Conservation (phyloP, 2,888 invertebrate species). For the Steinernema carpocapsae region DNA sequence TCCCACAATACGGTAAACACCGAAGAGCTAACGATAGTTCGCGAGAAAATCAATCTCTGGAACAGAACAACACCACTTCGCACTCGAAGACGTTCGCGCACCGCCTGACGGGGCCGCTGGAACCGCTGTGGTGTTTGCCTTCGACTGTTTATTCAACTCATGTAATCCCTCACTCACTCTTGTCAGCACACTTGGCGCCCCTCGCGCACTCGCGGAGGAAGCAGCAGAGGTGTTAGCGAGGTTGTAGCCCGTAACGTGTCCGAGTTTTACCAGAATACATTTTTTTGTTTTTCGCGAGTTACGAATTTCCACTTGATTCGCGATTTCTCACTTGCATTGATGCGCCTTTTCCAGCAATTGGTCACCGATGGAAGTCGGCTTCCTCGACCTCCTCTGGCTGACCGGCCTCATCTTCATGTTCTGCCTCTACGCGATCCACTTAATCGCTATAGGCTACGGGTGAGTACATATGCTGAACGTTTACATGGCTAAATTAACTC, state of each 20-base stretch:
- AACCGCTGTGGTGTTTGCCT: slow-evolving; percentile 10
- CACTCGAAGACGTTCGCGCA: no score
- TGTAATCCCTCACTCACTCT: slow-evolving; percentile 30
- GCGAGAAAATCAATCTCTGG: no score
- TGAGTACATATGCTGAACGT: slow-evolving; percentile 71
- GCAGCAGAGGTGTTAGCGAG: not conserved
- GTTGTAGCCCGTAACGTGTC: no score
- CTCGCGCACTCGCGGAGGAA: not conserved
- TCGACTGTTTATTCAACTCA: slow-evolving; percentile 33
- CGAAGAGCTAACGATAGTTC: no score
- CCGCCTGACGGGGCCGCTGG: no score
- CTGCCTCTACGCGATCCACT: slow-evolving; percentile 84
- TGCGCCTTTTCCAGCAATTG: no score
- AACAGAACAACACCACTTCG: no score
- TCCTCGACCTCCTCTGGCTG: slow-evolving; percentile 68
- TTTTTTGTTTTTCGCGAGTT: no score
- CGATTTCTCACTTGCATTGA: no score
- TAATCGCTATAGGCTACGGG: slow-evolving; percentile 84
- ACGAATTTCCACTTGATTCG: not conserved
- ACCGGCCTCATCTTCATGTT: slow-evolving; percentile 87
- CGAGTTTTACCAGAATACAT: no score
- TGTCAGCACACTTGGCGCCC: slow-evolving; percentile 24
- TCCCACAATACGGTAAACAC: no score
- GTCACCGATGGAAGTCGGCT: slow-evolving; percentile 8
- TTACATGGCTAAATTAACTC: not conserved